Percentiles rank a stretch among this genome's conserved stretches.
Conservation (phyloP, 2,888 invertebrate genomes). For the Polydrusus pterygomalis region DNA sequence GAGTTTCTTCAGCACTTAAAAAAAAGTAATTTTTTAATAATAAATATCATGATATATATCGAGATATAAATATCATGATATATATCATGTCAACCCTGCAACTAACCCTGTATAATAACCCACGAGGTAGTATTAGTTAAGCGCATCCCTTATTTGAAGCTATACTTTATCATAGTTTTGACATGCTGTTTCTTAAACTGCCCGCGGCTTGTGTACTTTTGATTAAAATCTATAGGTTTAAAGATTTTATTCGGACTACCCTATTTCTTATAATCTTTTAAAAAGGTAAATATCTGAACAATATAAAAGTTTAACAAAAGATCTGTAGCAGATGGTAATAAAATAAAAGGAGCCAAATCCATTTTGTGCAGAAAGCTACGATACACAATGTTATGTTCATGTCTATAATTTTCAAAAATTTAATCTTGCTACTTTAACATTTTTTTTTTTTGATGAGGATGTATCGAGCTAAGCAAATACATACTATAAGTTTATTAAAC, state of each 20-base stretch:
- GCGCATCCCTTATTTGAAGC: slow-evolving; percentile 6
- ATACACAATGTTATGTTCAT: too few relatives aligned
- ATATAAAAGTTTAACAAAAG: slow-evolving; percentile 2
- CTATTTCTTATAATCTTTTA: slow-evolving; percentile 10
- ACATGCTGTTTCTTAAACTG: slow-evolving; percentile 1
- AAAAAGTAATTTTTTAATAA: too few relatives aligned
- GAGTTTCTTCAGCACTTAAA: too few relatives aligned
- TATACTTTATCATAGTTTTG: slow-evolving; percentile 12
- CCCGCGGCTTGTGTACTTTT: slow-evolving; percentile 11
- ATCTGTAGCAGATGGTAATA: background rate
- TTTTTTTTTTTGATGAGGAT: too few relatives aligned
- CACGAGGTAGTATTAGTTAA: background rate
- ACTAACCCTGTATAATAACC: too few relatives aligned
- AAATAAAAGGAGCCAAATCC: background rate
- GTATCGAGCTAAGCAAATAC: too few relatives aligned
- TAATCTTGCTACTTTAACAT: background rate
- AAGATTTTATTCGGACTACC: background rate
- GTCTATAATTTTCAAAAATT: background rate
- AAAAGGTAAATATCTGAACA: slow-evolving; percentile 19
- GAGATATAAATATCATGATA: too few relatives aligned
- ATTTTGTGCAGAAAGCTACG: background rate
- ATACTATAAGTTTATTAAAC: too few relatives aligned
- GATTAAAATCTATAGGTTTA: slow-evolving; percentile 10
- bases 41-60: too few relatives aligned
- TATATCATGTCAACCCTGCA: too few relatives aligned